These are phyloP conservation scores for Brienomyrus brachyistius DNA, from an alignment of 2,113 vertebrate species.

Conservation along the genomic window DNA sequence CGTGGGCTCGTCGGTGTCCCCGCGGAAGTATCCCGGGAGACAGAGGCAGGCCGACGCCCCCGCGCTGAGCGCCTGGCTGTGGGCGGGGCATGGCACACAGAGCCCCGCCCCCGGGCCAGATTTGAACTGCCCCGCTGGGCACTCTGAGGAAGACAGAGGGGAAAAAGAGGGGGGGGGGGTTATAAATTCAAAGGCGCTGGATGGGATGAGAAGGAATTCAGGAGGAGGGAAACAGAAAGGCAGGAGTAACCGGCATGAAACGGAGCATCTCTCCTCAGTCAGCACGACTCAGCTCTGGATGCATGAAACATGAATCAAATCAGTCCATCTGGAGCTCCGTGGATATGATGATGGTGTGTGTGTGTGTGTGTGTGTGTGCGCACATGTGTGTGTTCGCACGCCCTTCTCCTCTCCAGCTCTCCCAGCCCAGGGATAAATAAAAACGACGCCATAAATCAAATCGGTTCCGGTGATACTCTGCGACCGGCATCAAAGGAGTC, in stretches of 20 bases:
- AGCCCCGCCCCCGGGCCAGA: constrained; percentile 48
- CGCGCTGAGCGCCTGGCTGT: constrained; percentile 49
- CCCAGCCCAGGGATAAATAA: background rate
- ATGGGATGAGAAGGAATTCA: background rate
- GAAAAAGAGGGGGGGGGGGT: background rate
- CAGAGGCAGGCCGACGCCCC: constrained; percentile 63
- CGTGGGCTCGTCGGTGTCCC: constrained; percentile 45
- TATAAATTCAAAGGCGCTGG: background rate
- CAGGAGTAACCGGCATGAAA: background rate
- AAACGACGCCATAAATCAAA: constrained; percentile 9
- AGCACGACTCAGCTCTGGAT: background rate
- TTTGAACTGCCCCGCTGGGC: constrained; percentile 60
- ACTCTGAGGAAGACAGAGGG: constrained; percentile 48
- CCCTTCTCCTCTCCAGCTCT: background rate
- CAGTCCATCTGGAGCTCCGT: background rate
- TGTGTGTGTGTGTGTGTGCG: too few relatives aligned
- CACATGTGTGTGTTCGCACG: background rate
- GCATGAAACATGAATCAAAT: background rate
- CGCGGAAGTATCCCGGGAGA: constrained; percentile 54
- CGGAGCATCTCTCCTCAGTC: background rate
- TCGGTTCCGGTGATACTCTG: background rate
- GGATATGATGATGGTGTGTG: too few relatives aligned
- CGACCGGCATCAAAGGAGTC: background rate
- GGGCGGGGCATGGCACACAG: constrained; percentile 58
- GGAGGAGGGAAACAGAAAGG: background rate